Conservation (phyloP, 2,888 invertebrate genomes). For the Lathronympha strigana region DNA sequence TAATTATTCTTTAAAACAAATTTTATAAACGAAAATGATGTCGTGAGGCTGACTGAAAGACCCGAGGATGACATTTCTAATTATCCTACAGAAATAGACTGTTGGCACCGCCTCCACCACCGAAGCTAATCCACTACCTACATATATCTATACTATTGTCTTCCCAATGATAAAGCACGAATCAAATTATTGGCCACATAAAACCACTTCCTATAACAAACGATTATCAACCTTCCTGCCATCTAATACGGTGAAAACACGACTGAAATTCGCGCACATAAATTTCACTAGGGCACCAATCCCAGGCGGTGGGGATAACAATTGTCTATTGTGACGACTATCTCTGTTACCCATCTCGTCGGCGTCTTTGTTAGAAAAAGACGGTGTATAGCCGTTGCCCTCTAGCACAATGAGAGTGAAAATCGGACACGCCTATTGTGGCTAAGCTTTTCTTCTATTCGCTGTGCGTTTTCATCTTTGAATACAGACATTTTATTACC, state of each 20-base stretch:
- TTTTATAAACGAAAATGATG: slow-evolving; percentile 19
- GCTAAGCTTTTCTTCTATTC: slow-evolving; percentile 45
- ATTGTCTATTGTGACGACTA: slow-evolving; percentile 83
- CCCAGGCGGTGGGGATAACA: slow-evolving; percentile 77
- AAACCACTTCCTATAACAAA: slow-evolving; percentile 30
- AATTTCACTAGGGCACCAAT: slow-evolving; percentile 64
- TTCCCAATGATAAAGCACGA: slow-evolving; percentile 76
- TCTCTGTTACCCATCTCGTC: slow-evolving; percentile 73
- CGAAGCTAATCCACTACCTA: slow-evolving; percentile 30
- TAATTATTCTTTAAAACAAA: not conserved
- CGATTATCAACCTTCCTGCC: slow-evolving; percentile 28
- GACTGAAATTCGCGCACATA: slow-evolving; percentile 55
- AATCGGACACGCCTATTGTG: slow-evolving; percentile 60
- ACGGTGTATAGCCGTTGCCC: slow-evolving; percentile 57
- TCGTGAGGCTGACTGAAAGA: slow-evolving; percentile 24
- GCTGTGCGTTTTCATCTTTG: slow-evolving; percentile 36
- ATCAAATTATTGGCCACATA: slow-evolving; percentile 78
- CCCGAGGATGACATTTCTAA: slow-evolving; percentile 34
- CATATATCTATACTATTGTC: slow-evolving; percentile 72
- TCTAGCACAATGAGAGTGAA: slow-evolving; percentile 68
- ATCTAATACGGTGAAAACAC: slow-evolving; percentile 37
- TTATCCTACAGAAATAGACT: slow-evolving; percentile 36
- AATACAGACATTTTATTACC: slow-evolving; percentile 30
- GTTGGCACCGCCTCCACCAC: slow-evolving; percentile 33
- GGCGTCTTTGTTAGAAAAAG: slow-evolving; percentile 67